Conservation (phyloP, 2,888 invertebrate species). For the Thera britannica region DNA sequence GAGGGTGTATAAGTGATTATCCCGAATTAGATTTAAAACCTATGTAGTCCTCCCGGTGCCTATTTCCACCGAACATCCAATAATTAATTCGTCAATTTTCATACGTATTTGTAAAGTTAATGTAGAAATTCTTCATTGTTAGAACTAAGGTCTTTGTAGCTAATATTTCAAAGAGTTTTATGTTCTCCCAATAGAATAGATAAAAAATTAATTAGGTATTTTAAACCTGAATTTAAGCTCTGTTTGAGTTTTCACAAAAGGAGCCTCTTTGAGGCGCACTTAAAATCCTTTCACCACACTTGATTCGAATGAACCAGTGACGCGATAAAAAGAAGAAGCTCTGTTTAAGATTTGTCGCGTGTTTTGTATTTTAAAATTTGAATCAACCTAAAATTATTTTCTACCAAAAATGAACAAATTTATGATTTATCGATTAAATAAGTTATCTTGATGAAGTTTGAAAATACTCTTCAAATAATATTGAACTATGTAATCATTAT, state of each 20-base stretch:
- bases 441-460: background rate
- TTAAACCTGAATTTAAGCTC: too few relatives aligned
- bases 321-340: too few relatives aligned
- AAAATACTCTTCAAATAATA: background rate
- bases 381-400: background rate
- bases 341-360: background rate
- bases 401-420: background rate
- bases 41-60: slow-evolving; percentile 13
- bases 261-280: too few relatives aligned
- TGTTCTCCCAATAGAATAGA: too few relatives aligned
- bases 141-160: slow-evolving; percentile 1
- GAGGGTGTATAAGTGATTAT: slow-evolving; percentile 1
- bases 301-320: too few relatives aligned
- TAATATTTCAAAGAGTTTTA: background rate
- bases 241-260: too few relatives aligned
- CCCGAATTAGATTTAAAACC: slow-evolving; percentile 12
- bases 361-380: background rate
- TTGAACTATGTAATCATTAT: background rate
- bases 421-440: background rate
- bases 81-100: slow-evolving; percentile 8
- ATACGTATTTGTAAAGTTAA: slow-evolving; percentile 1
- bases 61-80: slow-evolving; percentile 6
- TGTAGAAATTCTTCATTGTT: slow-evolving; percentile 3
- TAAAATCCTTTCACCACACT: too few relatives aligned
- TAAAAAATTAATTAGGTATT: too few relatives aligned